A percentile compares a stretch with the other conserved stretches of the same genome.
phyloP scores from a whole-genome alignment of 2,113 vertebrate species.

The Shinisaurus crocodilurus region DNA sequence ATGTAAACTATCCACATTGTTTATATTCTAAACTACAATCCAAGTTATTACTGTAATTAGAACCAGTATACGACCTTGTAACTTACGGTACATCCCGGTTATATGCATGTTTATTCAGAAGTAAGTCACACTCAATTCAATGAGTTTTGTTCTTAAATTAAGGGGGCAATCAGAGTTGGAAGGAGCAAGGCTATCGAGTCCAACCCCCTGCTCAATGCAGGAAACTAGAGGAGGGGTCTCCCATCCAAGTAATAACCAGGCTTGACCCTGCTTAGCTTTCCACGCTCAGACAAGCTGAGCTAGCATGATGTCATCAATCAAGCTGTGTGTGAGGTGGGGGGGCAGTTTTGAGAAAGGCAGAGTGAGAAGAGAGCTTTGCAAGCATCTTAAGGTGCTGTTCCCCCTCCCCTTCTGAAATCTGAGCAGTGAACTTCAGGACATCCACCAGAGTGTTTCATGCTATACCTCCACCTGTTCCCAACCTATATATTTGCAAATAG shows the following conservation, averaged over 20 bases:
- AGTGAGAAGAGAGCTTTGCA: not conserved
- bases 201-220: no score
- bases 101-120: not conserved
- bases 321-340: no score
- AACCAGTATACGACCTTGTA: not conserved
- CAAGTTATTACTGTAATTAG: no score
- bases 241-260: no score
- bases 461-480: not conserved
- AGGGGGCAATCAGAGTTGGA: not conserved
- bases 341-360: no score
- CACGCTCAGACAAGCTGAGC: no score
- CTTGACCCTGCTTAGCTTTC: no score
- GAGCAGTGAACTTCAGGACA: not conserved
- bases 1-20: not conserved
- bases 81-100: not conserved
- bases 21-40: not conserved
- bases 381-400: not conserved
- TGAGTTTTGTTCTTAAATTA: not conserved
- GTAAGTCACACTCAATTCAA: not conserved
- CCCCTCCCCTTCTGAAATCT: no score
- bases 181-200: no score
- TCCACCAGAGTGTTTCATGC: not conserved
- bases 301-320: no score
- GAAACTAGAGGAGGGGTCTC: no score
- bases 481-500: not conserved